These are phyloP conservation scores for Drosophila lowei DNA, from an alignment of 1,140 invertebrate species.

Conservation along the genomic window DNA sequence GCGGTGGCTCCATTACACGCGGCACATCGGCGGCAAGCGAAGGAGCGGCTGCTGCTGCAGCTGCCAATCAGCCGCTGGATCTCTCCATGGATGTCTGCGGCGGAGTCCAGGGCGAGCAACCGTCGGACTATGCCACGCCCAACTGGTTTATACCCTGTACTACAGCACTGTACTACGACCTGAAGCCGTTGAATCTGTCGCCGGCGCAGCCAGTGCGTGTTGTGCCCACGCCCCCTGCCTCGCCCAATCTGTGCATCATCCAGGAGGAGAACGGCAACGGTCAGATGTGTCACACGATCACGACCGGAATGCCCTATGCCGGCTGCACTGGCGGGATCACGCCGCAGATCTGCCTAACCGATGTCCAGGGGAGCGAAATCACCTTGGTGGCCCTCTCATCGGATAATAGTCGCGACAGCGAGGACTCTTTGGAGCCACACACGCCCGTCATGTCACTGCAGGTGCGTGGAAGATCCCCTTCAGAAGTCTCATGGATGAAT, in stretches of 20 bases:
- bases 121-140: constrained; percentile 49
- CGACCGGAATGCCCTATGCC: constrained; percentile 69
- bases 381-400: constrained; percentile 89
- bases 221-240: constrained; percentile 79
- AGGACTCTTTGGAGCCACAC: constrained; percentile 80
- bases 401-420: constrained; percentile 86
- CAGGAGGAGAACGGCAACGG: constrained; percentile 88
- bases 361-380: constrained; percentile 92
- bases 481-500: neutral
- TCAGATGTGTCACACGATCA: constrained; percentile 75
- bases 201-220: constrained; percentile 84
- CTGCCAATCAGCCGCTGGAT: constrained; percentile 73
- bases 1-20: constrained; percentile 89
- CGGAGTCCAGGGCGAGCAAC: constrained; percentile 19
- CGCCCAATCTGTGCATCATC: constrained; percentile 91
- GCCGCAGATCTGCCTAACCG: constrained; percentile 94
- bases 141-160: constrained; percentile 77
- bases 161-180: constrained; percentile 80
- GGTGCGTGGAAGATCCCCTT: constrained; percentile 33
- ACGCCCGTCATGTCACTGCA: constrained; percentile 82
- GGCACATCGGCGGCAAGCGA: constrained; percentile 86
- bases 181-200: constrained; percentile 85
- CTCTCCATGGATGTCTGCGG: constrained; percentile 79
- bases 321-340: constrained; percentile 70
- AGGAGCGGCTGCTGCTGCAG: constrained; percentile 40